Conservation (phyloP, 2,888 invertebrate species). For the Azorinus chamasolen region DNA sequence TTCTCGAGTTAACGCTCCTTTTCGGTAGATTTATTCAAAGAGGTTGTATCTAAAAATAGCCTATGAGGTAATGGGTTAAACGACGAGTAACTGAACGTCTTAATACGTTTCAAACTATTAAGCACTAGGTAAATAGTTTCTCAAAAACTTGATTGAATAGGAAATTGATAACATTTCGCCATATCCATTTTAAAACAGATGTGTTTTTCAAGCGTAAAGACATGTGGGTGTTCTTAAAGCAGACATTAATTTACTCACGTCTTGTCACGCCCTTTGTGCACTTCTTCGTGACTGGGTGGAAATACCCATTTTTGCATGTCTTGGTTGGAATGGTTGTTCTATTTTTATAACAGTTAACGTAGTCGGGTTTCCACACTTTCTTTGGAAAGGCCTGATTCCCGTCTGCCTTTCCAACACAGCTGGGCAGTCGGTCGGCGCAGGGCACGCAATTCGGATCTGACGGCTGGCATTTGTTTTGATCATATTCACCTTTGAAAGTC, state of each 20-base stretch:
- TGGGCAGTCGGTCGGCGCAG: constrained; percentile 64
- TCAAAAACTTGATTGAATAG: no score
- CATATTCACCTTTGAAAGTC: constrained; percentile 56
- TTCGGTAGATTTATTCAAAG: no score
- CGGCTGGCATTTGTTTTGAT: constrained; percentile 51
- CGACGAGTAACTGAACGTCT: no score
- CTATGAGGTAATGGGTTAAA: no score
- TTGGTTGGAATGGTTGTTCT: constrained; percentile 52
- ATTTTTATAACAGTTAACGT: constrained; percentile 59
- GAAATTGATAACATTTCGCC: no score
- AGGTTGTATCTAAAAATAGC: no score
- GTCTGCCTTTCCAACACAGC: constrained; percentile 60
- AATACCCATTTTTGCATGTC: constrained; percentile 54
- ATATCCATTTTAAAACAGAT: no score
- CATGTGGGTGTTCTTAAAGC: no score
- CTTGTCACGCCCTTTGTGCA: constrained; percentile 49
- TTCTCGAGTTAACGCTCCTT: no score
- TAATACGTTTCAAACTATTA: no score
- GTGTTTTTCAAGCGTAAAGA: no score
- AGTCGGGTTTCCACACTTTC: constrained; percentile 58
- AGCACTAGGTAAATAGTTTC: no score
- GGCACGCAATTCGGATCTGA: constrained; percentile 54
- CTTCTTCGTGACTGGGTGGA: constrained; percentile 48
- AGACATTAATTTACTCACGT: constrained; percentile 43
- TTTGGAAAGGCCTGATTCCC: constrained; percentile 62